A percentile compares a stretch with the other conserved stretches of the same genome.
Evolutionary conservation across 1,140 invertebrate genomes (phyloP).

Genomic region (Cyclargus thomasi): DNA sequence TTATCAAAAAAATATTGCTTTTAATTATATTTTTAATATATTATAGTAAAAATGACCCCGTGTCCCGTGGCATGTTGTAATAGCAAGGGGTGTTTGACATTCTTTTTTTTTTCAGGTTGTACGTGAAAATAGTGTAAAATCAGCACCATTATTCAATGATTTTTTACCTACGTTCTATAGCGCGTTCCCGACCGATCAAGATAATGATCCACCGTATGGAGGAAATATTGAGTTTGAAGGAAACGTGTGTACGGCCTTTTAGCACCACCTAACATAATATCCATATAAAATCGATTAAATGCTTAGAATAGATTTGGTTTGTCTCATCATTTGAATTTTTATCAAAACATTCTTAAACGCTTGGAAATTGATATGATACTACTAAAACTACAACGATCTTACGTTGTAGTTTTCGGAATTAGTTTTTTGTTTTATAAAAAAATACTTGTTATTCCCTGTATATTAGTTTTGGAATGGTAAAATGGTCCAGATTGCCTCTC

Average conservation of each 20-base stretch:
- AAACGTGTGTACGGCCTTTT: slow-evolving; percentile 61
- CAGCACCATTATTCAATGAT: slow-evolving; percentile 57
- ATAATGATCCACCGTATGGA: slow-evolving; percentile 28
- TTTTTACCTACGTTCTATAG: slow-evolving; percentile 59
- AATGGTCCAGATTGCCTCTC: no score
- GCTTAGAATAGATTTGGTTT: neutral
- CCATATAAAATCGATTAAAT: neutral
- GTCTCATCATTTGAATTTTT: neutral
- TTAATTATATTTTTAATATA: neutral
- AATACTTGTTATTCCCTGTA: no score
- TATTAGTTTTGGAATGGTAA: no score
- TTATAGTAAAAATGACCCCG: no score
- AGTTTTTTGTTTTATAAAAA: no score
- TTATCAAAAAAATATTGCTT: no score
- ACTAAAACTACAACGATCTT: no score
- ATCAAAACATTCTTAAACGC: neutral
- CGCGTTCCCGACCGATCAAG: slow-evolving; percentile 46
- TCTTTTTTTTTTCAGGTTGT: slow-evolving; percentile 48
- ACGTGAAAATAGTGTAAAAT: slow-evolving; percentile 42
- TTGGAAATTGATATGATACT: neutral
- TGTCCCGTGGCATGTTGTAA: no score
- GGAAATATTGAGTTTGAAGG: slow-evolving; percentile 58
- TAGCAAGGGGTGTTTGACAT: no score
- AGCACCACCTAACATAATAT: slow-evolving; percentile 21
- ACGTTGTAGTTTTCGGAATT: no score